Conservation (phyloP, 2,888 invertebrate species). For the Aphodius granarius region DNA sequence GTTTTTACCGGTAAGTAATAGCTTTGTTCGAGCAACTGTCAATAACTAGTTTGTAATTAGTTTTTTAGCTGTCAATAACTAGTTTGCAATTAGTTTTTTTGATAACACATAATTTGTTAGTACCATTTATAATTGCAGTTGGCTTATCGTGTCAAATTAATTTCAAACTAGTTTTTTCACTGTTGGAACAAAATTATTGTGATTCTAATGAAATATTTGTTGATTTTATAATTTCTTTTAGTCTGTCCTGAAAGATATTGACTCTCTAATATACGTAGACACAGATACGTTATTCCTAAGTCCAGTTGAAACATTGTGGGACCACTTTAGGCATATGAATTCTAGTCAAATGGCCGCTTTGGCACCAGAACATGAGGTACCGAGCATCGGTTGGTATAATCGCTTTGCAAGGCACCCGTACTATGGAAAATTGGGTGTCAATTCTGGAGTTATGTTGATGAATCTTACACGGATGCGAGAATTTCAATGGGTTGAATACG, state of each 20-base stretch:
- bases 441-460: conserved; percentile 98
- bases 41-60: no score
- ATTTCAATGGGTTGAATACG: conserved; percentile 83
- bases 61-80: no score
- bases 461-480: conserved; percentile 88
- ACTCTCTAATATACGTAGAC: conserved; percentile 89
- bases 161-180: no score
- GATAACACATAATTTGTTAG: conserved; percentile 11
- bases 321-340: conserved; percentile 80
- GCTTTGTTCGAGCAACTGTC: no score
- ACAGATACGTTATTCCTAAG: conserved; percentile 89
- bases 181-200: no score
- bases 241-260: conserved; percentile 76
- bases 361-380: conserved; percentile 88
- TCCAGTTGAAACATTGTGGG: conserved; percentile 81
- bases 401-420: conserved; percentile 94
- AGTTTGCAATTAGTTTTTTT: no score
- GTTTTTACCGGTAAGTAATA: conserved; percentile 93
- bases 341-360: conserved; percentile 84
- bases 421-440: conserved; percentile 85
- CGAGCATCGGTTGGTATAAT: conserved; percentile 94
- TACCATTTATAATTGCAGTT: background rate
- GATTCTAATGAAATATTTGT: no score
- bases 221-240: conserved; percentile 58
- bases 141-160: no score